Base-by-base conservation (phyloP, 1,140 invertebrate species). In the Hermetia illucens region DNA sequence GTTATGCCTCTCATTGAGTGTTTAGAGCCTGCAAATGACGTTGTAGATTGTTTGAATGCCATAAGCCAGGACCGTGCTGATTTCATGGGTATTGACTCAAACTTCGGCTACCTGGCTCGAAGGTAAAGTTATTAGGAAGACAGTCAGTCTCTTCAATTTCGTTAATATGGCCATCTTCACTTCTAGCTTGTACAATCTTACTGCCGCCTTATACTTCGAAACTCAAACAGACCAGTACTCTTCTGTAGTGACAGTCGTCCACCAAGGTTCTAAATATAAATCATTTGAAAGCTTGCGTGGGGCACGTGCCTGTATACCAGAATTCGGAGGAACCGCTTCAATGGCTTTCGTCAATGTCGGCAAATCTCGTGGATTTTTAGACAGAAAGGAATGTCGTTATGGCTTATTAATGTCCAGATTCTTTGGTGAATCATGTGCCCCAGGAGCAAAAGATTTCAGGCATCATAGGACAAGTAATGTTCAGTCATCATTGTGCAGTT, bases 21-120 rank as follows among this genome's bases (percentile, higher is more conserved):
- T 30, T 77, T 74, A 44, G 54, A 64, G 8, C 53, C 55, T 37
- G 44, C 56, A 5, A 36, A 34, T 12, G 62, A 52, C 5, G 48
- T 55, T 4, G 64, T 72, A 33, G 64, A 72, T 12, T 86, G 82
- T 52, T 66, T 85, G 36, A 48, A 56, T 0, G 62, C 66, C 37
- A 72, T 85, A 18, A 56, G 63, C 19, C 57, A 69, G 3, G 59
- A 66, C 10, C 42, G 64, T 4, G 72, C 75, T n/a, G 79, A 86
- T 51, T 61, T 85, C 36, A 70, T 81, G 12, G 68, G 68, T 2
- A 56, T 76, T 1, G 75, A 79, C 29, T 70, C 77, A 0, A 78
- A 80, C 47, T 75, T 77, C 43, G 77, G 78, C 31, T 80, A 73
- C 47, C 55, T 77, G 19, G 75, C 75, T n/a, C 72, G 77, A 52